phyloP scores from a whole-genome alignment of 2,888 invertebrate species.

The Cepaea hortensis region DNA sequence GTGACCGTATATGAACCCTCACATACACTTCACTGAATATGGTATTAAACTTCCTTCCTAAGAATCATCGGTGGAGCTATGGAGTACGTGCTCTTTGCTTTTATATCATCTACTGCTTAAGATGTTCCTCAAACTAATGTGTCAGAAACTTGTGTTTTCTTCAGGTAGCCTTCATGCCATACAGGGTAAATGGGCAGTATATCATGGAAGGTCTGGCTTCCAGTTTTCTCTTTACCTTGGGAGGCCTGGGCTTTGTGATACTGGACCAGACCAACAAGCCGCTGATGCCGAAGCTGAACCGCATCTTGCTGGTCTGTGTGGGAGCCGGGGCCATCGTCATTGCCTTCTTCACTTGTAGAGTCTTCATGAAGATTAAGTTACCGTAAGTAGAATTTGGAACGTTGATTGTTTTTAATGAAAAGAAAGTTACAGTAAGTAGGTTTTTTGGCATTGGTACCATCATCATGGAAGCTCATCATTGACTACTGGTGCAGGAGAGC shows the following conservation, averaged over 20 bases:
- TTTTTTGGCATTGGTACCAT: not conserved
- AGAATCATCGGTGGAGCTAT: no score
- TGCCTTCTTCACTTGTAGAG: conserved; percentile 96
- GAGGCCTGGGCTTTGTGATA: conserved; percentile 96
- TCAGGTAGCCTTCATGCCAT: conserved; percentile 97
- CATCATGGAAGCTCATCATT: not conserved
- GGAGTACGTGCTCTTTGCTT: no score
- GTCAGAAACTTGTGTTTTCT: conserved; percentile 6
- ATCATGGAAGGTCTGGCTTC: conserved; percentile 99
- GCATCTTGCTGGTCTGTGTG: conserved; percentile 90
- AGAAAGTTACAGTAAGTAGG: no score
- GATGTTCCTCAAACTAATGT: no score
- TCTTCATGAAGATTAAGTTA: conserved; percentile 98
- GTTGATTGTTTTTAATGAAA: not conserved
- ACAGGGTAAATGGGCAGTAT: conserved; percentile 98
- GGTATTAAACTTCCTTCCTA: no score
- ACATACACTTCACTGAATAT: no score
- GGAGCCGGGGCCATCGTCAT: conserved; percentile 94
- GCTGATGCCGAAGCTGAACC: conserved; percentile 88
- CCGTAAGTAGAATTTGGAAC: conserved; percentile 78
- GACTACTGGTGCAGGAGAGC: not conserved
- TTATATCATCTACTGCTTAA: no score
- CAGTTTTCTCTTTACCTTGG: conserved; percentile 96
- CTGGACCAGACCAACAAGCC: conserved; percentile 95
- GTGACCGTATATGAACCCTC: no score